Percentiles rank a stretch among this genome's conserved stretches.
Conservation (phyloP, 2,888 invertebrate species). For the Cyrtodaria siliqua region DNA sequence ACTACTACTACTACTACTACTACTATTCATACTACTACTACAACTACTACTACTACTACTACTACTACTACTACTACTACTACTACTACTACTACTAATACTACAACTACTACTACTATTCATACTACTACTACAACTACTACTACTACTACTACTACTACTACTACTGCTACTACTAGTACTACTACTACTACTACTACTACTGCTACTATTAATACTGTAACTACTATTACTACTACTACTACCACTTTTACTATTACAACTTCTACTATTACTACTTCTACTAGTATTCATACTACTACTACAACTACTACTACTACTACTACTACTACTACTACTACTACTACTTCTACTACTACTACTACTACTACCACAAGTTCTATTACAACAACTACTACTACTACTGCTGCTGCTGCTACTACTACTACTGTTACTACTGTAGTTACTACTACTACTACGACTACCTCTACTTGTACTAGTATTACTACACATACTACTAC, state of each 20-base stretch:
- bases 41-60: conserved; percentile 8
- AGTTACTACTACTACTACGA: conserved; percentile 7
- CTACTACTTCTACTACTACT: conserved; percentile 19
- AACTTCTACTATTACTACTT: conserved; percentile 21
- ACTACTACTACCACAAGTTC: conserved; percentile 10
- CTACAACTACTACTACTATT: conserved; percentile 19
- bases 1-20: background rate
- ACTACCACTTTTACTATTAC: conserved; percentile 6
- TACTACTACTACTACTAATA: conserved; percentile 13
- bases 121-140: conserved; percentile 10
- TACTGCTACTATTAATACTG: too few species aligned
- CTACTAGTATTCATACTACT: conserved; percentile 24
- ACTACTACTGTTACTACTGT: background rate
- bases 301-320: conserved; percentile 34
- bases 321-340: conserved; percentile 37
- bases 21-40: too few species aligned
- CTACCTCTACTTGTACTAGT: conserved; percentile 9
- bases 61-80: conserved; percentile 20
- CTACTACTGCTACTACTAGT: too few species aligned
- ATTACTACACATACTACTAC: background rate
- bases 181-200: too few species aligned
- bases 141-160: conserved; percentile 17
- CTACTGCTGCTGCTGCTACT: background rate
- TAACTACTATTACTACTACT: conserved; percentile 9
- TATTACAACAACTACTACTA: conserved; percentile 16